These are phyloP conservation scores for Chrosomus eos DNA, from an alignment of 2,797 vertebrate genomes.

Conservation along the genomic window DNA sequence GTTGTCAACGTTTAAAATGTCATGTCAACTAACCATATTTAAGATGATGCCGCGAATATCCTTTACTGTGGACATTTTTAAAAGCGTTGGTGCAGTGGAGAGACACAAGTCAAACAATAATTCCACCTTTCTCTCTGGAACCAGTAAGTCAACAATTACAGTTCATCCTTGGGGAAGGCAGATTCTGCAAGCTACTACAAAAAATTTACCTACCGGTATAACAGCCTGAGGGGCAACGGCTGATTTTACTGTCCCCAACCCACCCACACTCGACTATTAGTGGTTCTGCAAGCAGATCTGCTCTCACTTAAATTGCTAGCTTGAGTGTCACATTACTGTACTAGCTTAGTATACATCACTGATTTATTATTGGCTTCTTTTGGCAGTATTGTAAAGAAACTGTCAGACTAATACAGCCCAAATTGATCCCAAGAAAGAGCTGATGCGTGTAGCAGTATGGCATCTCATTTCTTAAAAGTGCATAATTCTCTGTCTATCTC, in stretches of 20 bases:
- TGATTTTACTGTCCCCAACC: slow-evolving; percentile 30
- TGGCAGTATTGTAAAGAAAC: slow-evolving; percentile 37
- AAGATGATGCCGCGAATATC: slow-evolving; percentile 3
- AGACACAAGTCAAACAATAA: slow-evolving; percentile 36
- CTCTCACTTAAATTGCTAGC: slow-evolving; percentile 45
- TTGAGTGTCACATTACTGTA: slow-evolving; percentile 51
- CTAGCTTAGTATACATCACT: slow-evolving; percentile 50
- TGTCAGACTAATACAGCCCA: slow-evolving; percentile 20
- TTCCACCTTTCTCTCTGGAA: background rate
- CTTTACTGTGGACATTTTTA: slow-evolving; percentile 50
- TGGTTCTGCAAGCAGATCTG: slow-evolving; percentile 41
- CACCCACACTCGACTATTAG: slow-evolving; percentile 40
- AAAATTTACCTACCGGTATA: slow-evolving; percentile 29
- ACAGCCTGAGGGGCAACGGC: slow-evolving; percentile 28
- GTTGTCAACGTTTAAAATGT: no score
- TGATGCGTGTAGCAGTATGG: slow-evolving; percentile 1
- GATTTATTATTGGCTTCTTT: slow-evolving; percentile 36
- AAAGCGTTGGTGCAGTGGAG: background rate
- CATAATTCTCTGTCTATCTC: slow-evolving; percentile 9
- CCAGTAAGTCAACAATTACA: slow-evolving; percentile 46
- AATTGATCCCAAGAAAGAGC: slow-evolving; percentile 37
- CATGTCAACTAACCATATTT: background rate
- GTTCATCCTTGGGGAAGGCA: slow-evolving; percentile 3
- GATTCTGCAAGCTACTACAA: slow-evolving; percentile 33
- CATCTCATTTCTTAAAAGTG: slow-evolving; percentile 20